Conservation (phyloP, 1,140 invertebrate species). For the Pseudomyrmex concolor region DNA sequence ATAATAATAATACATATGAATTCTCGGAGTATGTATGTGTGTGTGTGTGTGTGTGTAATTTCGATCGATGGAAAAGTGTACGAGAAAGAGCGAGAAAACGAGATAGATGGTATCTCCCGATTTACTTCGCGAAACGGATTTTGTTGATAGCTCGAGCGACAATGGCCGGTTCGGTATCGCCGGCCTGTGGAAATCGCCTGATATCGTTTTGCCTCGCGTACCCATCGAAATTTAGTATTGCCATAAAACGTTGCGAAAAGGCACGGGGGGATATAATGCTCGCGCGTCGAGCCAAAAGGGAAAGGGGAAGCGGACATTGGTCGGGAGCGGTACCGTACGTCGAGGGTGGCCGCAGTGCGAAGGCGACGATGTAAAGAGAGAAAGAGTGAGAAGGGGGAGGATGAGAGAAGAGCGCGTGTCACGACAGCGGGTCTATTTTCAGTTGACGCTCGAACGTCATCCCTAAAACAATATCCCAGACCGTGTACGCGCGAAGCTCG, state of each 20-base stretch:
- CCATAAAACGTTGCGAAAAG: conserved; percentile 63
- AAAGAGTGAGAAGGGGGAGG: conserved; percentile 7
- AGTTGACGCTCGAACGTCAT: conserved; percentile 66
- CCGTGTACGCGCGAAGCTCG: conserved; percentile 14
- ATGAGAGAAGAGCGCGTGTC: conserved; percentile 39
- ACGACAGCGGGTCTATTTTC: conserved; percentile 68
- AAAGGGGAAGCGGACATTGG: conserved; percentile 16
- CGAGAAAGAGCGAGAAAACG: conserved; percentile 3
- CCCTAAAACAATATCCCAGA: conserved; percentile 73
- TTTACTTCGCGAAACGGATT: conserved; percentile 36
- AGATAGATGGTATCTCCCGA: conserved; percentile 24
- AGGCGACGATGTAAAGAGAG: conserved; percentile 39
- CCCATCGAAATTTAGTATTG: conserved; percentile 67
- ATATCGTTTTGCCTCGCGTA: conserved; percentile 65
- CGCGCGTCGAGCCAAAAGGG: conserved; percentile 23
- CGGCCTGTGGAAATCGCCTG: conserved; percentile 8
- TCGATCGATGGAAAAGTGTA: background rate
- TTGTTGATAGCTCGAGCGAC: conserved; percentile 30
- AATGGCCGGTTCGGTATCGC: conserved; percentile 17
- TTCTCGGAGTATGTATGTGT: no score
- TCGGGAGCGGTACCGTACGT: conserved; percentile 3
- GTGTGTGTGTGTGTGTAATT: background rate
- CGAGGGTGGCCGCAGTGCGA: conserved; percentile 41
- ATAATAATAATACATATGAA: no score
- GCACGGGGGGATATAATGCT: background rate